Evolutionary conservation across 1,140 invertebrate species (phyloP), one percentile per base, ranked within the genome.

Genomic region (Drosophila ironensis): DNA sequence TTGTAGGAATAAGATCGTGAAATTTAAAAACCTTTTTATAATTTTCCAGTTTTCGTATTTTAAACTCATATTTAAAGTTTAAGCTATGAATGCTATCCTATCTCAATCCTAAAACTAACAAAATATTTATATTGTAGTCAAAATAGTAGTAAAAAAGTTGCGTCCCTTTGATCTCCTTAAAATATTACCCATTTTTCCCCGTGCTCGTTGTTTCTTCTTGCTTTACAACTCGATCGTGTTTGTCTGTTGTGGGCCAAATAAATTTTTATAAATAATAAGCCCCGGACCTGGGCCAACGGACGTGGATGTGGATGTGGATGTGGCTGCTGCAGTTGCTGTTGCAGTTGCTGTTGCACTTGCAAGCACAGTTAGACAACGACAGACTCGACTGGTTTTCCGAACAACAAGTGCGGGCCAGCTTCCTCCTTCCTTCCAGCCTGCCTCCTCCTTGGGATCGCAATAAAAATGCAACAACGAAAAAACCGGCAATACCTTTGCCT

Each of bases 211-310:
- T 64, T 66, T 27, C 51, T 19, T 33, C 22, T 33, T 41, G 28
- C 45, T 67, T 25, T 54, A 81, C 77, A 81, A 77, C 60, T 81
- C 61, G 72, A 82, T 81, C 77, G 77, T 80, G 76, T 75, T 73
- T 53, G 64, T 46, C 68, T 76, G 46, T 77, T 82, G 77, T 77
- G 69, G 77, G 77, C 77, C 80, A 82, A 82, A 82, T 82, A 82
- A 84, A 82, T 84, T 84, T 60, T 70, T 68, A 54, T 67, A 66
- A 53, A 66, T 82, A 82, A 84, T 84, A 82, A 82, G 81, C 76
- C 72, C 42, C 61, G 68, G 66, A 60, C 48, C 48, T 81, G 66
- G 73, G 64, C 51, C 76, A 82, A 69, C 78, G 68, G 73, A 77
- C 51, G 67, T 42, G 47, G 66, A 41, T 51, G 61, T 40, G 16